Conservation (phyloP, 2,113 vertebrate species). For the Pedionomus torquatus region DNA sequence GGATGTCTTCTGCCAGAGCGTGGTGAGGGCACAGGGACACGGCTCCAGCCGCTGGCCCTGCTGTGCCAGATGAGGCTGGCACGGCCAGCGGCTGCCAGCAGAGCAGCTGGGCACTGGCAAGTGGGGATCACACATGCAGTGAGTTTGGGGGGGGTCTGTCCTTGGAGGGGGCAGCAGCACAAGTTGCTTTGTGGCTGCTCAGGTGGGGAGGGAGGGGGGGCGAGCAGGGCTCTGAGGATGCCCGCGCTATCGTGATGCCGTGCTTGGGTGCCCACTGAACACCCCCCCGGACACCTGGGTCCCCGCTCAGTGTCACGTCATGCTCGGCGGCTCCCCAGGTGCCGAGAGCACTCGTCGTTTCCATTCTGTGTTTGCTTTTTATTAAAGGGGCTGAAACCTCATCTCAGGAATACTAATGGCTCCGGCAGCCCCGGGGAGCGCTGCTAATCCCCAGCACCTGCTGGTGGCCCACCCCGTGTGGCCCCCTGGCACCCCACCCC, state of each 20-base stretch:
- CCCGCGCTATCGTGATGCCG: fast-evolving
- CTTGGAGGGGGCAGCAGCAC: fast-evolving
- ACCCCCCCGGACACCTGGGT: neutral
- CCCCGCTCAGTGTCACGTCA: neutral
- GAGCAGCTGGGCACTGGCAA: neutral
- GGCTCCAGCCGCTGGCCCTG: neutral
- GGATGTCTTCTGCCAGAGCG: fast-evolving
- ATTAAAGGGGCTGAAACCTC: constrained; percentile 30
- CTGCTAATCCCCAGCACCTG: constrained; percentile 56
- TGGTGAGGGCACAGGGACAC: fast-evolving
- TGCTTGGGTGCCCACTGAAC: neutral
- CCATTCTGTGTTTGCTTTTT: constrained; percentile 68
- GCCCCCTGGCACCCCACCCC: too few relatives aligned
- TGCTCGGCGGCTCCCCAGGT: neutral
- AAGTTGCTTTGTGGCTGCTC: neutral
- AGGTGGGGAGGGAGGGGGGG: neutral
- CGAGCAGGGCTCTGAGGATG: fast-evolving
- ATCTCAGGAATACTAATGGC: constrained; percentile 71
- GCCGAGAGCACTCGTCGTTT: constrained; percentile 30
- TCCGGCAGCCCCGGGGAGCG: neutral
- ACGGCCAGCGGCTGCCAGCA: fast-evolving
- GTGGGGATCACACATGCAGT: fast-evolving
- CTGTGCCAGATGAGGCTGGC: neutral
- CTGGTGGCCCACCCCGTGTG: fast-evolving
- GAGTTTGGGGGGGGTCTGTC: neutral